Evolutionary conservation across 2,888 invertebrate species (phyloP).

Genomic region (Oscheius sp.): DNA sequence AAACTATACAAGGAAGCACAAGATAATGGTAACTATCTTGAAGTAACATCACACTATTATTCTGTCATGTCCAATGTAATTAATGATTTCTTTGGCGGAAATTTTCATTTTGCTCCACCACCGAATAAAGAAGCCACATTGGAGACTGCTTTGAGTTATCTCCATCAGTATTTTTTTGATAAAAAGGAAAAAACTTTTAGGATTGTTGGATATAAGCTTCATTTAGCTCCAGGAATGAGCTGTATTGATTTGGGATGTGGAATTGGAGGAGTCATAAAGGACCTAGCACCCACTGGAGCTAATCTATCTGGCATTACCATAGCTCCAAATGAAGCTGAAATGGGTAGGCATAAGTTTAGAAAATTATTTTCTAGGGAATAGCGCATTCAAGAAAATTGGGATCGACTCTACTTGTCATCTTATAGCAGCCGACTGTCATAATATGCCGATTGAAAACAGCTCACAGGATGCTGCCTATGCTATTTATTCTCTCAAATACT

Average conservation of each 20-base stretch:
- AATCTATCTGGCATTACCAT: constrained; percentile 67
- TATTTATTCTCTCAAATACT: constrained; percentile 68
- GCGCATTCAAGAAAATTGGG: constrained; percentile 36
- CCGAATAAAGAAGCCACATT: constrained; percentile 42
- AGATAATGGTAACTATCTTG: constrained; percentile 52
- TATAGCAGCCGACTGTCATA: constrained; percentile 64
- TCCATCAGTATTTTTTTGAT: constrained; percentile 41
- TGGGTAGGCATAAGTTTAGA: constrained; percentile 43
- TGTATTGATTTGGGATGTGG: constrained; percentile 69
- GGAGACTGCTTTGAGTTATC: constrained; percentile 56
- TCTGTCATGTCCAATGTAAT: constrained; percentile 69
- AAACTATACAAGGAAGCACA: constrained; percentile 62
- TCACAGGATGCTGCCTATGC: constrained; percentile 65
- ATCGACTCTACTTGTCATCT: constrained; percentile 51
- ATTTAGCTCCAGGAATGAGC: constrained; percentile 40
- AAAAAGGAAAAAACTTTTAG: constrained; percentile 6
- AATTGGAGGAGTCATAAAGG: constrained; percentile 61
- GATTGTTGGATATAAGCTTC: constrained; percentile 37
- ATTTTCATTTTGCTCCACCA: constrained; percentile 69
- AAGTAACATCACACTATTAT: constrained; percentile 68
- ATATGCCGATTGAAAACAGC: constrained; percentile 60
- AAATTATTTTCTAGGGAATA: constrained; percentile 39
- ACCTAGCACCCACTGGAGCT: constrained; percentile 60
- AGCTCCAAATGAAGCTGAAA: constrained; percentile 63
- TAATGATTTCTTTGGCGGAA: constrained; percentile 67